phyloP scores from a whole-genome alignment of 2,888 invertebrate genomes.

The Nineta flava region DNA sequence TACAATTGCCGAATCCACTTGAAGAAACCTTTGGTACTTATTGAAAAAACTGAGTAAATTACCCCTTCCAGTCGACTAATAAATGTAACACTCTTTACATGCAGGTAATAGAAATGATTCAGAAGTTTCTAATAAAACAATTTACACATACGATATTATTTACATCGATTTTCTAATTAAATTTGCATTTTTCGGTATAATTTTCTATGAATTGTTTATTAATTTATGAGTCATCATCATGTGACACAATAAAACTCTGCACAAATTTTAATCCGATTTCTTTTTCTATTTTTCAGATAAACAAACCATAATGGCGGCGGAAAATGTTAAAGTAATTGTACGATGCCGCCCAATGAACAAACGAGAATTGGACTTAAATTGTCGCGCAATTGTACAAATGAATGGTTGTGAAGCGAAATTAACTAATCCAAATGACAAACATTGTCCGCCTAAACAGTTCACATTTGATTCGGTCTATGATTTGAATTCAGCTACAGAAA shows the following conservation, averaged over 20 bases:
- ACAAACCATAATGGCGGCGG: slow-evolving; percentile 25
- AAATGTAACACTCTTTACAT: no score
- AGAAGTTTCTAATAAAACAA: not conserved
- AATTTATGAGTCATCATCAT: no score
- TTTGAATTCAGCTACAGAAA: slow-evolving; percentile 61
- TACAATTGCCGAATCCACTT: no score
- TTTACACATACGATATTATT: no score
- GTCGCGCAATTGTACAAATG: slow-evolving; percentile 50
- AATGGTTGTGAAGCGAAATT: slow-evolving; percentile 41
- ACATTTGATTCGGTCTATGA: slow-evolving; percentile 77
- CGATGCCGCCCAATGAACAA: slow-evolving; percentile 76
- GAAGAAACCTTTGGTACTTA: no score
- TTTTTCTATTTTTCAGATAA: not conserved
- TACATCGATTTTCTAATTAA: not conserved
- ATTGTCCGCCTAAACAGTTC: slow-evolving; percentile 48
- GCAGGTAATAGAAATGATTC: not conserved
- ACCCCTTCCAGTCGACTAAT: no score
- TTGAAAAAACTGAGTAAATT: no score
- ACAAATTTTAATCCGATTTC: no score
- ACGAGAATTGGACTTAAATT: slow-evolving; percentile 50
- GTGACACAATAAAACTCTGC: no score
- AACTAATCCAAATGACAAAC: slow-evolving; percentile 42
- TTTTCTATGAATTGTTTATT: not conserved
- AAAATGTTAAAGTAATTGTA: slow-evolving; percentile 68
- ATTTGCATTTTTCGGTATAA: not conserved